Percentiles rank a stretch among this genome's conserved stretches.
phyloP scores from a whole-genome alignment of 2,888 invertebrate genomes.

The Listrodromus nycthemerus region DNA sequence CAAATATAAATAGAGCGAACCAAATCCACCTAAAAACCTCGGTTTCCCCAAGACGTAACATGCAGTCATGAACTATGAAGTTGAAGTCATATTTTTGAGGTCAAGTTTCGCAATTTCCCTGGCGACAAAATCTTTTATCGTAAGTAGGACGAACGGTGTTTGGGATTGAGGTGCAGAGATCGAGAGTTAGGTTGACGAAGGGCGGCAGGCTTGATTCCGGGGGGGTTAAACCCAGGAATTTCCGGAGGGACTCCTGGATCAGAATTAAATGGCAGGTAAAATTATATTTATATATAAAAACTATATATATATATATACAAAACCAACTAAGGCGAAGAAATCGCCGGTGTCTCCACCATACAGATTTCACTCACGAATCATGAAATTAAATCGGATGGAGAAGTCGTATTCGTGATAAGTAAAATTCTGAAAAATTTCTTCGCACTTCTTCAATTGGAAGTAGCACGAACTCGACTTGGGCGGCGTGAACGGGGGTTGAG shows the following conservation, averaged over 20 bases:
- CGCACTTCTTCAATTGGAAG: slow-evolving; percentile 9
- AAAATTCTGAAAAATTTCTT: neutral
- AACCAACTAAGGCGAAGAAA: no score
- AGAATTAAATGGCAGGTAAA: no score
- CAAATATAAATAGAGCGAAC: no score
- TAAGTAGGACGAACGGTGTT: slow-evolving; percentile 13
- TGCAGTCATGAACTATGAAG: no score
- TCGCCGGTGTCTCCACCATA: no score
- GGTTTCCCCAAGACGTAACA: no score
- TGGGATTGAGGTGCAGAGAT: slow-evolving; percentile 29
- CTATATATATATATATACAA: no score
- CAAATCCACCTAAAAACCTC: no score
- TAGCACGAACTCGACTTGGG: neutral
- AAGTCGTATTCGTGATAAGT: neutral
- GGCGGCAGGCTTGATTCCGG: slow-evolving; percentile 51
- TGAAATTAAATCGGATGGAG: no score
- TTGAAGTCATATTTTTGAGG: neutral
- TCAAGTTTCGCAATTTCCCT: neutral
- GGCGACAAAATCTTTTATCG: neutral
- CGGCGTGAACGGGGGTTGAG: slow-evolving; percentile 28
- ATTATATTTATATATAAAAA: no score
- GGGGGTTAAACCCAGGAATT: neutral
- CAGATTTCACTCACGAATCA: no score
- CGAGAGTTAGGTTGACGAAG: slow-evolving; percentile 27
- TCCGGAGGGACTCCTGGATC: no score